Evolutionary conservation across 2,113 vertebrate genomes (phyloP).

Genomic region (Rhea americana): DNA sequence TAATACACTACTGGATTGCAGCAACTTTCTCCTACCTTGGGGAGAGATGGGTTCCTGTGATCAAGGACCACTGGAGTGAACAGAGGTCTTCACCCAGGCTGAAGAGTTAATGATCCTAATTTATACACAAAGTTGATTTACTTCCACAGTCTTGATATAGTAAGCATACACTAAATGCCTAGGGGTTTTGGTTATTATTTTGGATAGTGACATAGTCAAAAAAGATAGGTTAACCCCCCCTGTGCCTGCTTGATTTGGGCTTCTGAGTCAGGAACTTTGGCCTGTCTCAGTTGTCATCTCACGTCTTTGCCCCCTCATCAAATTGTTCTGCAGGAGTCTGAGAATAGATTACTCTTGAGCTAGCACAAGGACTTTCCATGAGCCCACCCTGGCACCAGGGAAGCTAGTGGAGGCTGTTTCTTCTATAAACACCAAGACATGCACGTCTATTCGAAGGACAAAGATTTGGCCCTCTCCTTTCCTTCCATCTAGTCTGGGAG

Average conservation of each 20-base stretch:
- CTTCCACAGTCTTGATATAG: neutral
- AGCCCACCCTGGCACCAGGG: neutral
- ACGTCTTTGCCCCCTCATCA: neutral
- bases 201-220: neutral
- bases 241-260: neutral
- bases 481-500: too few species aligned
- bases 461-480: too few species aligned
- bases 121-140: neutral
- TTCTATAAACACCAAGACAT: neutral
- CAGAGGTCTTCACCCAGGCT: neutral
- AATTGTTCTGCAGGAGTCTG: neutral
- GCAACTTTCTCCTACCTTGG: neutral
- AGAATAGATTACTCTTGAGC: neutral
- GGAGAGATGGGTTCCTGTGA: neutral
- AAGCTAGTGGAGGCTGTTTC: neutral
- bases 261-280: rapidly evolving
- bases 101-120: neutral
- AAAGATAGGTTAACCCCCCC: neutral
- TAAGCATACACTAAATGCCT: neutral
- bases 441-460: too few species aligned
- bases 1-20: neutral
- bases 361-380: neutral
- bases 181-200: neutral
- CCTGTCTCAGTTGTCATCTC: neutral
- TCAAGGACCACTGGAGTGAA: neutral